These are phyloP conservation scores for Rhynchonycteris naso DNA, from an alignment of 2,797 vertebrate genomes.

Conservation along the genomic window DNA sequence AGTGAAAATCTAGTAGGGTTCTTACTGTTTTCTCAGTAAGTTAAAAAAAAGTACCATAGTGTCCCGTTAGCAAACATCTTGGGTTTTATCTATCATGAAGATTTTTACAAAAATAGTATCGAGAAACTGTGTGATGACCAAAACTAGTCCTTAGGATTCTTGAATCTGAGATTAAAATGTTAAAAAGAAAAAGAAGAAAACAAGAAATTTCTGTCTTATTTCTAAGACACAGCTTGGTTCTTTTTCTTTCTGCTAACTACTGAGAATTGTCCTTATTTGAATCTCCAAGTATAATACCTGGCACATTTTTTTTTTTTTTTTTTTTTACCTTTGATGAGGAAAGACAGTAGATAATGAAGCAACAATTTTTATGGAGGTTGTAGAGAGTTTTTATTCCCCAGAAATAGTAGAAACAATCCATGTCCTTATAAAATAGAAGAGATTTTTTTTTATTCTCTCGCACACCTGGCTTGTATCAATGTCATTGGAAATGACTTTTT, in stretches of 20 bases:
- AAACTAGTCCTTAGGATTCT: not conserved
- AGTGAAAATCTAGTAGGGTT: not conserved
- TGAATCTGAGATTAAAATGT: not conserved
- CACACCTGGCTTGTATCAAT: fast-evolving
- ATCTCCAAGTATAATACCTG: not conserved
- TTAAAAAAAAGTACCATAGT: too few relatives aligned
- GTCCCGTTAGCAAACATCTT: not conserved
- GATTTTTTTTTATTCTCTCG: not conserved
- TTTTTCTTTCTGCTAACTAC: not conserved
- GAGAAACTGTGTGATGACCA: not conserved
- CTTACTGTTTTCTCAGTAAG: not conserved
- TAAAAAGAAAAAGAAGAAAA: not conserved
- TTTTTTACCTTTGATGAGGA: not conserved
- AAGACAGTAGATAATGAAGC: not conserved
- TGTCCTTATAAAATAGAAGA: fast-evolving
- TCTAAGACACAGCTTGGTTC: not conserved
- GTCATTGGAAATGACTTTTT: not conserved
- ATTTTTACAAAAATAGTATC: not conserved
- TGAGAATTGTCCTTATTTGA: not conserved
- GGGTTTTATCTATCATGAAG: not conserved
- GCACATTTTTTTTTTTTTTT: not conserved
- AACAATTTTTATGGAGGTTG: fast-evolving
- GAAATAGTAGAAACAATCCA: not conserved
- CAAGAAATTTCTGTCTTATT: not conserved
- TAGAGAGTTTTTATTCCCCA: too few relatives aligned